Conservation (phyloP, 2,113 vertebrate species). For the Saguinus midas region DNA sequence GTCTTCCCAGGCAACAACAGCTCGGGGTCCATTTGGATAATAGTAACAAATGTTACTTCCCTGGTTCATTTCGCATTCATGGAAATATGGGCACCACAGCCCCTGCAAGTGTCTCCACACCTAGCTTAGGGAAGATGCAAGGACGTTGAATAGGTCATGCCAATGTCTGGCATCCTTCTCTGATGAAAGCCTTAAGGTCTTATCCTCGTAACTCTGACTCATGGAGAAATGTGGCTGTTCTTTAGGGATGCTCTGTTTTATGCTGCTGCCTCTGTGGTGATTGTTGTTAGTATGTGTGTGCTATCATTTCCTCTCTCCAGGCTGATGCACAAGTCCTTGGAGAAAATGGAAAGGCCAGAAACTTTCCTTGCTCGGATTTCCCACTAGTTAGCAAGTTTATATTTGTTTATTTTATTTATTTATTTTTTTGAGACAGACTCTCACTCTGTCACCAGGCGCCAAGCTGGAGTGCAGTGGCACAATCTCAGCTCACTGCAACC, state of each 20-base stretch:
- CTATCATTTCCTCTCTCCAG: not conserved
- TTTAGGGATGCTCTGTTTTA: not conserved
- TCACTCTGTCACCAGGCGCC: too few relatives aligned
- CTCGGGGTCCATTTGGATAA: not conserved
- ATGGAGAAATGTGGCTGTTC: not conserved
- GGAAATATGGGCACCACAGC: not conserved
- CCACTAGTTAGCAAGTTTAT: not conserved
- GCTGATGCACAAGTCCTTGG: not conserved
- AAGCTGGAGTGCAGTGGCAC: too few relatives aligned
- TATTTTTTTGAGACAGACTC: too few relatives aligned
- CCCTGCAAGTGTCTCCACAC: not conserved
- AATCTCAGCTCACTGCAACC: too few relatives aligned
- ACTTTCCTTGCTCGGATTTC: not conserved
- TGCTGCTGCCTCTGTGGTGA: not conserved
- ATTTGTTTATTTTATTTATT: not conserved
- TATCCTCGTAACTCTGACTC: not conserved
- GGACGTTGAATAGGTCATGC: not conserved
- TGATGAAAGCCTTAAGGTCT: not conserved
- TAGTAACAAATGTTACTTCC: not conserved
- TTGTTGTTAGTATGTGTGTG: not conserved
- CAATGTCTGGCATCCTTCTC: not conserved
- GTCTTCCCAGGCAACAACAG: not conserved
- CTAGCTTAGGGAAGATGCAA: not conserved
- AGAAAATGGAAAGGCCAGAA: not conserved
- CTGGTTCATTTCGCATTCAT: not conserved